Percentiles rank a stretch among this genome's conserved stretches.
Conservation (phyloP, 2,888 invertebrate genomes). For the Sinopyrophorus schimmeli region DNA sequence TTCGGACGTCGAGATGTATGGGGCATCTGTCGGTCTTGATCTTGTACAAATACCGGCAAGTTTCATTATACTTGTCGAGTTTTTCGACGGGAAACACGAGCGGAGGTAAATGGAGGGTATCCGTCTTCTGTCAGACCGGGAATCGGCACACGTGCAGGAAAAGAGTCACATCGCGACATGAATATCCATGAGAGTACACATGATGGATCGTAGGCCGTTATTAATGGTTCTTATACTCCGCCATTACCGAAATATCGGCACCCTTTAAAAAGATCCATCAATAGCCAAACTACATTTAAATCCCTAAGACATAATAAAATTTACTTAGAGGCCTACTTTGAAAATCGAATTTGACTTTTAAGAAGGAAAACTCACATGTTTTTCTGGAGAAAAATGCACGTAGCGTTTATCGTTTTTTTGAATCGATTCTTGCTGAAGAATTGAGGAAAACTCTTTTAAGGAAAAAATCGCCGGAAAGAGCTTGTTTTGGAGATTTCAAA, state of each 20-base stretch:
- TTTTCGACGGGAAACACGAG: constrained; percentile 30
- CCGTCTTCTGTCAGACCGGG: constrained; percentile 32
- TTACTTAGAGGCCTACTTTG: too few relatives aligned
- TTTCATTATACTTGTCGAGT: constrained; percentile 36
- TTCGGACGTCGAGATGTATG: constrained; percentile 25
- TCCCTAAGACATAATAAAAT: too few relatives aligned
- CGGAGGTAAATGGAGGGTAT: constrained; percentile 36
- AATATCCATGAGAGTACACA: constrained; percentile 36
- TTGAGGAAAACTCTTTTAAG: too few relatives aligned
- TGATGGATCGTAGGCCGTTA: constrained; percentile 33
- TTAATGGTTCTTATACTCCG: constrained; percentile 28
- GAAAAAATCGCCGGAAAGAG: too few relatives aligned
- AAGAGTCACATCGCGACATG: constrained; percentile 33
- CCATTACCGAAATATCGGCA: constrained; percentile 23
- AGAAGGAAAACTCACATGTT: too few relatives aligned
- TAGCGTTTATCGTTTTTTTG: too few relatives aligned
- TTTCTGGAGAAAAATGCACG: too few relatives aligned
- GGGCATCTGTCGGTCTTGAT: constrained; percentile 28
- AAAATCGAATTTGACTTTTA: too few relatives aligned
- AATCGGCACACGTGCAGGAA: constrained; percentile 29
- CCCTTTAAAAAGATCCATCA: constrained; percentile 23
- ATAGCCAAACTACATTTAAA: too few relatives aligned
- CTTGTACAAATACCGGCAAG: constrained; percentile 33
- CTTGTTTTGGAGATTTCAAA: too few relatives aligned
- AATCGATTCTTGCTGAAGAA: too few relatives aligned